Evolutionary conservation across 1,140 invertebrate species (phyloP).

Genomic region (Vollenhovia emeryi): DNA sequence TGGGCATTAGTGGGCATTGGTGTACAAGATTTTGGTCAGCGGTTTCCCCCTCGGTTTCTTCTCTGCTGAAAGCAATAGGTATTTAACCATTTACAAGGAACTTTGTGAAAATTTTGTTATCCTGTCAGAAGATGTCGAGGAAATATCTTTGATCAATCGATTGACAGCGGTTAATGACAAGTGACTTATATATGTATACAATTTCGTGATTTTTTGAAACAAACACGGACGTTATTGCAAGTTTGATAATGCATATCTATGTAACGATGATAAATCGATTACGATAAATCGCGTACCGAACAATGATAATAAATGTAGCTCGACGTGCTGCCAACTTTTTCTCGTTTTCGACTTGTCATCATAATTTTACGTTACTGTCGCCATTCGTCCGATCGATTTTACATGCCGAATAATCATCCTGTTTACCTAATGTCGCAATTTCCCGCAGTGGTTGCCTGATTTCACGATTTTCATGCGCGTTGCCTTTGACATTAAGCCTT

Average conservation of each 20-base stretch:
- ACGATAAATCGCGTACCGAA: constrained; percentile 8
- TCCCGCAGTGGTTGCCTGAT: neutral
- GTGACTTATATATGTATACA: neutral
- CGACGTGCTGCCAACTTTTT: constrained; percentile 16
- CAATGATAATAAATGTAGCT: neutral
- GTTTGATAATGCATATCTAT: constrained; percentile 12
- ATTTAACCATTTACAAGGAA: neutral
- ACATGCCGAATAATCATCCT: constrained; percentile 3
- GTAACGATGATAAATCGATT: neutral
- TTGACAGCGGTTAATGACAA: neutral
- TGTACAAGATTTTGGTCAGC: too few species aligned
- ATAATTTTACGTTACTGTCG: constrained; percentile 8
- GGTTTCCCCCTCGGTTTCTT: too few species aligned
- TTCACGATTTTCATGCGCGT: neutral
- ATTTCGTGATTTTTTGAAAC: constrained; percentile 9
- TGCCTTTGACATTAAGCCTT: constrained; percentile 3
- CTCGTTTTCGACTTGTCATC: neutral
- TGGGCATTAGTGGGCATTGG: too few species aligned
- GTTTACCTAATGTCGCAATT: neutral
- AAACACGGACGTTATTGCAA: neutral
- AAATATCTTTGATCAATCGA: neutral
- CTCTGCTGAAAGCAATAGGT: neutral
- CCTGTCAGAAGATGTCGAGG: neutral
- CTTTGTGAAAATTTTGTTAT: neutral
- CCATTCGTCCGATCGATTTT: neutral